A percentile compares a stretch with the other conserved stretches of the same genome.
These are phyloP conservation scores for Siderastrea radians DNA, from an alignment of 92 coral and sea anemone genomes.

Conservation along the genomic window DNA sequence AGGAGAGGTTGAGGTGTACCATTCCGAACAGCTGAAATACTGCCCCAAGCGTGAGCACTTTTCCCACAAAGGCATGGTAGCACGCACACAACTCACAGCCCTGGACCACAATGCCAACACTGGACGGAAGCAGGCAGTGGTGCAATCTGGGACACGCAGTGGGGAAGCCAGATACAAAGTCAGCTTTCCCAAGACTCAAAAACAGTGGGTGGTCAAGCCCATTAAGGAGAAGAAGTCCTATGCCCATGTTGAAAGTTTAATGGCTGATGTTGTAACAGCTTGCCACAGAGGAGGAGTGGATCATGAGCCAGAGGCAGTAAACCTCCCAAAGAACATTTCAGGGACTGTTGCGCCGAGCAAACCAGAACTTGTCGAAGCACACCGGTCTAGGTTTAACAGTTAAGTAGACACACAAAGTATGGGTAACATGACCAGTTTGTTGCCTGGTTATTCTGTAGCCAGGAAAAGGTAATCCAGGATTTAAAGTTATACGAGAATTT, in stretches of 20 bases:
- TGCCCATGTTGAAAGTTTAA: constrained; percentile 34
- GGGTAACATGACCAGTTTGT: too few relatives aligned
- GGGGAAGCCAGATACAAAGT: constrained; percentile 57
- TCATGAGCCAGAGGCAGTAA: constrained; percentile 11
- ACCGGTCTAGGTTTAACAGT: constrained; percentile 45
- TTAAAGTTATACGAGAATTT: too few relatives aligned
- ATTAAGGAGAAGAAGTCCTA: constrained; percentile 30
- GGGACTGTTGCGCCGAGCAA: constrained; percentile 41
- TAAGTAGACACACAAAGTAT: neutral
- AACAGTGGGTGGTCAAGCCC: constrained; percentile 69
- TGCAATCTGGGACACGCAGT: constrained; percentile 32
- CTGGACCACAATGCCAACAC: constrained; percentile 43
- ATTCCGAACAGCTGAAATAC: too few relatives aligned
- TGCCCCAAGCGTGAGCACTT: too few relatives aligned
- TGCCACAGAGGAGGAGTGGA: constrained; percentile 38
- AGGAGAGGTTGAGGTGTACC: too few relatives aligned
- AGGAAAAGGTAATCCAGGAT: too few relatives aligned
- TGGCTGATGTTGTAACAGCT: constrained; percentile 38
- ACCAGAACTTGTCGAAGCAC: constrained; percentile 35
- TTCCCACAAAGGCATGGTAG: too few relatives aligned
- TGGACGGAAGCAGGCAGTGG: constrained; percentile 59
- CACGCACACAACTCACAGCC: too few relatives aligned
- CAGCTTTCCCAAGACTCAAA: constrained; percentile 52
- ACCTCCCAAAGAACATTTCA: constrained; percentile 50
- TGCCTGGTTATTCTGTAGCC: too few relatives aligned